Evolutionary conservation across 1,140 invertebrate genomes (phyloP), one percentile per base, ranked within the genome.

Genomic region (Diachasma alloeum): DNA sequence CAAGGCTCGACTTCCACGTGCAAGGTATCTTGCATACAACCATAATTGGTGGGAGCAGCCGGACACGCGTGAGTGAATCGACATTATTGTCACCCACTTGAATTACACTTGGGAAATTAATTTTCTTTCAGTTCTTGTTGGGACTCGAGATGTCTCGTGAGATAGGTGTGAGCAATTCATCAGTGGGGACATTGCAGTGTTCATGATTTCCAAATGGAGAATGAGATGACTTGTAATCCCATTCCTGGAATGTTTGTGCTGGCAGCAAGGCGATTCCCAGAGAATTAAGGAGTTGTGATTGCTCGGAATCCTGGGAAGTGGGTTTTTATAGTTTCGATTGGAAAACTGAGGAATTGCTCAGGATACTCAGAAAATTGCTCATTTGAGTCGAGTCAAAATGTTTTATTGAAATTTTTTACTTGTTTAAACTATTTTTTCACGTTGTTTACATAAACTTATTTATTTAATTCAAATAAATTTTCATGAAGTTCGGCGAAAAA

Each of bases 31-130:
- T 68, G 22, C 26, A 24, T 9, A 48, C 44, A 26, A 24, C 74
- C 74, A 71, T 78, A 84, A 85, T 81, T 80, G 75, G 44, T 67
- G 73, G 72, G 56, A 81, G 75, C 80, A 26, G 76, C 83, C 83
- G 53, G 22, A 74, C 26, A 48, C 72, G 53, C 39, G 44, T n/a
- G 17, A 73, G 78, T 77, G 80, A 79, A 78, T 71, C 74, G 76
- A 79, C 67, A 53, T 44, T 53, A 39, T 74, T 79, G 74, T 81
- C 80, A 83, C 80, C 79, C 80, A 80, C 80, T 71, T 80, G 66
- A 66, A 77, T 70, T 26, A 13, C 59, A 31, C 19, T 63, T 9
- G 24, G 17, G 22, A 19, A 70, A 42, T 70, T 44, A 8, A 19
- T 53, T 53, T 53, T 53, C n/a, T 19, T 19, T 19, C 6, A 1